These are phyloP conservation scores for Lasioglossum albipes DNA, from an alignment of 1,140 invertebrate genomes.

Conservation along the genomic window DNA sequence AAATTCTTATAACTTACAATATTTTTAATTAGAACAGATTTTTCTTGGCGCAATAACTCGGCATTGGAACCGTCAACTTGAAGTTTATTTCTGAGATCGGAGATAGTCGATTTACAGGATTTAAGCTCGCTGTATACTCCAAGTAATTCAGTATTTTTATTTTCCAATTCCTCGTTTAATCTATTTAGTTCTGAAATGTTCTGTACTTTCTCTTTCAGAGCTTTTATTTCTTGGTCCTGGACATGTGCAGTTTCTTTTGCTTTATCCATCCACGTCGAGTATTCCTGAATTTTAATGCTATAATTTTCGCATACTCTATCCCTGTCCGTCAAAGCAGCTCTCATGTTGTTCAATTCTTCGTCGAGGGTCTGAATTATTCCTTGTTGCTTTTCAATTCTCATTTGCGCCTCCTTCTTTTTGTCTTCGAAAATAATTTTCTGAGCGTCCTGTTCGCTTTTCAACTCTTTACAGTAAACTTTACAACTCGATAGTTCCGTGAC, in stretches of 20 bases:
- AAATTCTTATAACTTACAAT: slow-evolving; percentile 58
- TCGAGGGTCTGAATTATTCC: slow-evolving; percentile 54
- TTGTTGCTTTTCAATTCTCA: slow-evolving; percentile 59
- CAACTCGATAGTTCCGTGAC: slow-evolving; percentile 78
- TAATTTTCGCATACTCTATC: slow-evolving; percentile 61
- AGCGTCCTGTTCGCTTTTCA: slow-evolving; percentile 58
- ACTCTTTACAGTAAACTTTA: slow-evolving; percentile 61
- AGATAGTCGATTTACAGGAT: slow-evolving; percentile 55
- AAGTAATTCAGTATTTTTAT: slow-evolving; percentile 59
- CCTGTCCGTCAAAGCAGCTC: slow-evolving; percentile 53
- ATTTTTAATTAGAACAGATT: slow-evolving; percentile 59
- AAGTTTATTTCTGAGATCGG: slow-evolving; percentile 59
- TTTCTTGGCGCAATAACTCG: slow-evolving; percentile 59
- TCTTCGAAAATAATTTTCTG: slow-evolving; percentile 50
- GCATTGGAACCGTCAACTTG: slow-evolving; percentile 43
- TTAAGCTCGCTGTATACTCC: slow-evolving; percentile 61
- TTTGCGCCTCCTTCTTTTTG: slow-evolving; percentile 40
- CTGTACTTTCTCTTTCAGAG: slow-evolving; percentile 48
- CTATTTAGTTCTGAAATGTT: slow-evolving; percentile 53
- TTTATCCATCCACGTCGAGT: slow-evolving; percentile 53
- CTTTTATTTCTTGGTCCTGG: slow-evolving; percentile 54
- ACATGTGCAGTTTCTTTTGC: slow-evolving; percentile 55
- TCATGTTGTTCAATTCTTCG: slow-evolving; percentile 63
- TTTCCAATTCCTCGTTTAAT: slow-evolving; percentile 60
- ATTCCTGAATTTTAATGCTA: slow-evolving; percentile 61